These are phyloP conservation scores for Actinemys pallida DNA, from an alignment of 2,113 vertebrate genomes.

Conservation along the genomic window DNA sequence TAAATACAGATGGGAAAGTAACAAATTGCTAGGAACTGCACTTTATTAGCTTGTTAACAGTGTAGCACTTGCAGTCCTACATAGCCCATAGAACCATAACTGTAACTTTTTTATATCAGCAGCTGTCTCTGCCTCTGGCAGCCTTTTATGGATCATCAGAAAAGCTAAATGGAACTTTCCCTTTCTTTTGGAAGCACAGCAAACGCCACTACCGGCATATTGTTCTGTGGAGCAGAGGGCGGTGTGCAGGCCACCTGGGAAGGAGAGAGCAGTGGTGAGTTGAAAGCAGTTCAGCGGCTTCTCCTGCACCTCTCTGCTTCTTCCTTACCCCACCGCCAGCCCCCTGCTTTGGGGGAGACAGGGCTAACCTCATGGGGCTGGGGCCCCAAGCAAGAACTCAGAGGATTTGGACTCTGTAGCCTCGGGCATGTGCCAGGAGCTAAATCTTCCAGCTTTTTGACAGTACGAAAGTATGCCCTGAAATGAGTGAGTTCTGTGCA, in stretches of 20 bases:
- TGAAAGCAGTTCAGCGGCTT: not conserved
- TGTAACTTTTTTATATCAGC: constrained; percentile 33
- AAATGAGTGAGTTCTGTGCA: not conserved
- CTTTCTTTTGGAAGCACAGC: constrained; percentile 4
- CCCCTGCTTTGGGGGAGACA: not conserved
- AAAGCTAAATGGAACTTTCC: constrained; percentile 57
- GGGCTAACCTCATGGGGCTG: not conserved
- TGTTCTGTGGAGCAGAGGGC: not conserved
- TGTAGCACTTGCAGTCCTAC: not conserved
- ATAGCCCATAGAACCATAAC: fast-evolving
- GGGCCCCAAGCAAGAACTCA: not conserved
- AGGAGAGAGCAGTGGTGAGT: not conserved
- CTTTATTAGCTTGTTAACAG: not conserved
- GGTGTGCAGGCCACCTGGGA: not conserved
- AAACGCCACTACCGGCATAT: not conserved
- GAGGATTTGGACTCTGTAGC: not conserved
- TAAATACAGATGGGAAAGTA: fast-evolving
- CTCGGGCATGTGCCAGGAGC: not conserved
- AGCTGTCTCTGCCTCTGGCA: constrained; percentile 57
- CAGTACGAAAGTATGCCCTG: not conserved
- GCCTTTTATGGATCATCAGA: constrained; percentile 47
- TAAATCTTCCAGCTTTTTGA: not conserved
- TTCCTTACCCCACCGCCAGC: not conserved
- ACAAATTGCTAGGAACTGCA: fast-evolving
- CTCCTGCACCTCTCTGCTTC: not conserved